Evolutionary conservation across 2,797 vertebrate genomes (phyloP), one percentile per base, ranked within the genome.

Genomic region (Rhynchotus rufescens): DNA sequence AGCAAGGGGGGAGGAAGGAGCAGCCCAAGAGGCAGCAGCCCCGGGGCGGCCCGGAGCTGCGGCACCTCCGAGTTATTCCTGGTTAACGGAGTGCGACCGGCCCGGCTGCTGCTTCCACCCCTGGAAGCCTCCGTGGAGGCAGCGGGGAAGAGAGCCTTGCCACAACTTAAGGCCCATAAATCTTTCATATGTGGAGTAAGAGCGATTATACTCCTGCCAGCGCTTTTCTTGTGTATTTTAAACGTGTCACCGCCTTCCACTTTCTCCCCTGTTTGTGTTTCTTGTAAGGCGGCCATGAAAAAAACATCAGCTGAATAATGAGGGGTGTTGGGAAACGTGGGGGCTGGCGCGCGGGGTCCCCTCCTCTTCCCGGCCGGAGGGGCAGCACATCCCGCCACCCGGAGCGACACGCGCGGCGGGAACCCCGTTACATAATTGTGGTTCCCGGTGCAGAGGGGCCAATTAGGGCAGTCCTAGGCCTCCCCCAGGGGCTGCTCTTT

Each of bases 261-360:
- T 96, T 93, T 94, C 92, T 93, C 92, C 74, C 91, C 84, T 94
- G 76, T 96, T 92, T 89, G 91, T 81, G 95, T 96, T 93, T 84
- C 97, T 92, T 94, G 86, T 95, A 96, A 96, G 71, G 54, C 91
- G 92, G 95, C 95, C 94, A 95, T 94, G 97, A 97, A 97, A 97
- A 97, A 97, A 97, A 97, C 95, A 97, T 97, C 90, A 97, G 92
- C 95, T 89, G 96, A 97, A 96, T 96, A 95, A 95, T 96, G 95
- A 92, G 28, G 93, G 96, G 90, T 74, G 91, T 96, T 90, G 94
- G 89, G 95, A 94, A 95, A 94, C 49, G 91, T 88, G 94, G 96
- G 93, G 93, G 94, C 93, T 86, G 87, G 88, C n/a, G 92, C 81
- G 92, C 90, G 94, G 86, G 89, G 95, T 94, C 67, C 76, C 84